A percentile compares a stretch with the other conserved stretches of the same genome.
Conservation (phyloP, 1,140 invertebrate species). For the Gyrodactylus bullatarudis region DNA sequence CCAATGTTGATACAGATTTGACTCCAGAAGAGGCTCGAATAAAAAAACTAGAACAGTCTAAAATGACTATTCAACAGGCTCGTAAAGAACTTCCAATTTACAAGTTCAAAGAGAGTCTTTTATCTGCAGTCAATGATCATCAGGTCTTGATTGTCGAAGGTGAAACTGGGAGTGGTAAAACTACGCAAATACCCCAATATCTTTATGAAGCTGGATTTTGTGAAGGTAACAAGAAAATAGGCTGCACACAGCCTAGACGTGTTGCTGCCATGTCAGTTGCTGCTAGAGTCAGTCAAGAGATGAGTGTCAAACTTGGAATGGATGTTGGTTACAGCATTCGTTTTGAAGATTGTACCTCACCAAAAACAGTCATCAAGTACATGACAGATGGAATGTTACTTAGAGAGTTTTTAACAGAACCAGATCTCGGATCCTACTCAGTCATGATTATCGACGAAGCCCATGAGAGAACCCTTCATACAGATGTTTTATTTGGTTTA, state of each 20-base stretch:
- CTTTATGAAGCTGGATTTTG: slow-evolving; percentile 45
- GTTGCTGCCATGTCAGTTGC: slow-evolving; percentile 47
- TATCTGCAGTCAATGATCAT: slow-evolving; percentile 49
- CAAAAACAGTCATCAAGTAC: slow-evolving; percentile 54
- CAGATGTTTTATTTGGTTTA: slow-evolving; percentile 83
- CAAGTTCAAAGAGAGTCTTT: slow-evolving; percentile 53
- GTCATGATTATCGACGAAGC: slow-evolving; percentile 99
- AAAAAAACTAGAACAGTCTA: slow-evolving; percentile 31
- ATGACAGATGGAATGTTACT: slow-evolving; percentile 97
- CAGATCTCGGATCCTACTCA: slow-evolving; percentile 58
- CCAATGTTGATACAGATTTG: slow-evolving; percentile 16
- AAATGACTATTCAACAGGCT: slow-evolving; percentile 55
- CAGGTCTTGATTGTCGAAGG: slow-evolving; percentile 83
- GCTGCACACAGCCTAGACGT: slow-evolving; percentile 36
- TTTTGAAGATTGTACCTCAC: slow-evolving; percentile 42
- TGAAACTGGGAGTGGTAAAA: slow-evolving; percentile 75
- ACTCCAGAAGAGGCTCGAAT: slow-evolving; percentile 24
- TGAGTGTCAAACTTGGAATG: slow-evolving; percentile 32
- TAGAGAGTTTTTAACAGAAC: slow-evolving; percentile 78
- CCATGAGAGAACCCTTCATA: slow-evolving; percentile 82
- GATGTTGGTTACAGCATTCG: slow-evolving; percentile 40
- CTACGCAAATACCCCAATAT: slow-evolving; percentile 92
- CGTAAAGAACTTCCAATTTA: slow-evolving; percentile 66
- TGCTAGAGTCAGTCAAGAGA: slow-evolving; percentile 34
- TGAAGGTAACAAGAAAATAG: slow-evolving; percentile 38